Conservation (phyloP, 1,140 invertebrate species). For the Bombus breviceps region DNA sequence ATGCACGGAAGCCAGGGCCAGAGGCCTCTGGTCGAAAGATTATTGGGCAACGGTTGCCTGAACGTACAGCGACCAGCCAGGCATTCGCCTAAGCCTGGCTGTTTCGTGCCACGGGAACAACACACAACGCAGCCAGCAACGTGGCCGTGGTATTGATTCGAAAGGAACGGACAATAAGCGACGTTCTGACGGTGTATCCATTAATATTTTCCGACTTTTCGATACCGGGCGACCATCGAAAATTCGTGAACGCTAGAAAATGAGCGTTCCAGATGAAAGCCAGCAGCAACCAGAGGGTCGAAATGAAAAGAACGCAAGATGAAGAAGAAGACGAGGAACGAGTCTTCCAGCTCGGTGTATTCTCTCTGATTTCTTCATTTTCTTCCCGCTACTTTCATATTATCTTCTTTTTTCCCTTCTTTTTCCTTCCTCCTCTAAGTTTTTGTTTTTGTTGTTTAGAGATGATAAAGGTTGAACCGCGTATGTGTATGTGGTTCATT, state of each 20-base stretch:
- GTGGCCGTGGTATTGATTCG: conserved; percentile 66
- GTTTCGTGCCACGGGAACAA: conserved; percentile 57
- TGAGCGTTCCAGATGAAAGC: conserved; percentile 31
- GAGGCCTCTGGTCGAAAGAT: conserved; percentile 33
- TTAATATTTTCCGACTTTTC: conserved; percentile 69
- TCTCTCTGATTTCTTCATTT: not conserved
- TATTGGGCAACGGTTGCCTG: conserved; percentile 56
- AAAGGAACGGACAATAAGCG: conserved; percentile 69
- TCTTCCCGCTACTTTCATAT: not conserved
- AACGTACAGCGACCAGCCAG: not conserved
- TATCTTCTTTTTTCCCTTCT: not conserved
- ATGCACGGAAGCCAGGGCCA: conserved; percentile 5
- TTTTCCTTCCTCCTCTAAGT: not conserved
- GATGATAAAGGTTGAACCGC: not conserved
- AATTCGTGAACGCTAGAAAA: conserved; percentile 27
- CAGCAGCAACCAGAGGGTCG: not conserved
- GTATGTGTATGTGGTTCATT: not conserved
- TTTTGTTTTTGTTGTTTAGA: not conserved
- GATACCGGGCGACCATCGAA: conserved; percentile 35
- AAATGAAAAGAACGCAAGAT: not conserved
- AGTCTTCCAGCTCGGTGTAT: not conserved
- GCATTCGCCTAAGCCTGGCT: conserved; percentile 11
- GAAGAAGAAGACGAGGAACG: not conserved
- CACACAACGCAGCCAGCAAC: conserved; percentile 67
- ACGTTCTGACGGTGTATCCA: conserved; percentile 64